Base-by-base conservation (phyloP, 2,797 vertebrate genomes). In the Tenualosa thibaudeaui region DNA sequence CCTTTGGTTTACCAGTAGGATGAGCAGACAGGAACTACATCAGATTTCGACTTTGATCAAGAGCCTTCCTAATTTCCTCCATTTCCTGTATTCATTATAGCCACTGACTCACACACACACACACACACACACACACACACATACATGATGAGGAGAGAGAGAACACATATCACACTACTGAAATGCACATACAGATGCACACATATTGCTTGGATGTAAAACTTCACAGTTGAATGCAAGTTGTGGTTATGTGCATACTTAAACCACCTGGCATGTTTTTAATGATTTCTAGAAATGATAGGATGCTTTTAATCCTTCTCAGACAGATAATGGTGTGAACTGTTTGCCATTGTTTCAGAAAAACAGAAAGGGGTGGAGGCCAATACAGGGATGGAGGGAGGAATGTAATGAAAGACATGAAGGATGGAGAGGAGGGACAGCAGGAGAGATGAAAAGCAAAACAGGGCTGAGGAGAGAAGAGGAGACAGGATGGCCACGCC, bases 401-500 rank as follows among this genome's bases (percentile, higher is more conserved):
- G n/a, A 43, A 43, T 43, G 40, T 5, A 43, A 37, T 40, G 71
- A 78, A 78, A 78, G 37, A 43, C 15, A 46, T 37, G 26, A 15
- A 17, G 65, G 65, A 37, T 78, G 71, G 17, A 81, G 6, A 46
- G 81, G 68, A 53, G 65, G 31, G 91, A 89, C 90, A 92, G 88
- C 81, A 90, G 83, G 88, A 91, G 89, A 87, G 86, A 85, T 86
- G 89, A 78, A 86, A 81, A 19, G 68, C 82, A 84, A 82, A 83
- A 53, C 81, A 88, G 71, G 84, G 86, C 87, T 85, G 85, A 87
- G 86, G 88, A 50, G 84, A 85, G 51, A 82, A 43, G 83, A n/a
- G 85, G 53, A 86, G 65, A 83, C 56, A 86, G 75, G 84, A 68
- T 83, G 84, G 85, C 82, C 82, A 88, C 83, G 84, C 85, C 85